Conservation (phyloP, 2,888 invertebrate genomes). For the Pegoplata infirma region DNA sequence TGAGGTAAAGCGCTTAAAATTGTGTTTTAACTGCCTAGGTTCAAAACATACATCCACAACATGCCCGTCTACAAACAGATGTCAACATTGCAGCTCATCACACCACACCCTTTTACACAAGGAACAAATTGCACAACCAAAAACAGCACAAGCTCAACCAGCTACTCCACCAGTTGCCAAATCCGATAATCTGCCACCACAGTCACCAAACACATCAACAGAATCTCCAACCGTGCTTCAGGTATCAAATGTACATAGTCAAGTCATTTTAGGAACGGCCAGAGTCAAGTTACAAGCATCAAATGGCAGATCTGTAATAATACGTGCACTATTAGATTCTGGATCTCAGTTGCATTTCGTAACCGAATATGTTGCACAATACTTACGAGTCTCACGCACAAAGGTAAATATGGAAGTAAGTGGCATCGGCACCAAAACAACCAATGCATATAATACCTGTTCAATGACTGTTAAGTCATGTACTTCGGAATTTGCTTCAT, state of each 20-base stretch:
- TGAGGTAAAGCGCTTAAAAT: not conserved
- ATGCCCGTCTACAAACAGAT: not conserved
- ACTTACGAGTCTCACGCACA: not conserved
- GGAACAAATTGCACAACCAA: not conserved
- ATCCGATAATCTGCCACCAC: not conserved
- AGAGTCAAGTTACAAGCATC: not conserved
- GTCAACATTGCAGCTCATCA: not conserved
- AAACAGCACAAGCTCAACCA: not conserved
- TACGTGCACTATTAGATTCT: conserved; percentile 33
- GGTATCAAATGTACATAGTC: not conserved
- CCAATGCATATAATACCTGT: not conserved
- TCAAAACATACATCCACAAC: not conserved
- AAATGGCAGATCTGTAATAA: not conserved
- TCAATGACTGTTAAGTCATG: not conserved
- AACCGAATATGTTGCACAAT: conserved; percentile 14
- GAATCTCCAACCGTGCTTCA: not conserved
- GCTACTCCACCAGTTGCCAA: not conserved
- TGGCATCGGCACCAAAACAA: not conserved
- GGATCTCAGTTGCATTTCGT: conserved; percentile 37
- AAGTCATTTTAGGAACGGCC: conserved; percentile 13
- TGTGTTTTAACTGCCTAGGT: conserved; percentile 20
- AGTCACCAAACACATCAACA: not conserved
- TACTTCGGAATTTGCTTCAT: not conserved
- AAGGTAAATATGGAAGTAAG: conserved; percentile 8
- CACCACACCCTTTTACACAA: conserved; percentile 13